These are phyloP conservation scores for Diabrotica balteata DNA, from an alignment of 2,888 invertebrate species.

Conservation along the genomic window DNA sequence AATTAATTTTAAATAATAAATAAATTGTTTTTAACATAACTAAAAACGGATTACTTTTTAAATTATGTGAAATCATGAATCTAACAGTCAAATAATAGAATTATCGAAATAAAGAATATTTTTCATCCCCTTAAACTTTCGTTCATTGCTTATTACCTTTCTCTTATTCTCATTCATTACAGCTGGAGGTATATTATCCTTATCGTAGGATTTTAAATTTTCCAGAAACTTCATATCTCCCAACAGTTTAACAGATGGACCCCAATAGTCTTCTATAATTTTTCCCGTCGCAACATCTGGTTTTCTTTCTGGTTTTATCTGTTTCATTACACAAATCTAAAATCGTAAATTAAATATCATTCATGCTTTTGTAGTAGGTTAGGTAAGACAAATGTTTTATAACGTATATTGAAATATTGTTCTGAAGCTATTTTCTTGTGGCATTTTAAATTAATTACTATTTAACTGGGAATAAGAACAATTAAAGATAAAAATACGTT, in stretches of 20 bases:
- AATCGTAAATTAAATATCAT: constrained; percentile 1
- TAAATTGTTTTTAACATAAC: too few relatives aligned
- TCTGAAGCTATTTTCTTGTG: too few relatives aligned
- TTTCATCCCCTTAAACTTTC: too few relatives aligned
- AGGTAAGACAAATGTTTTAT: too few relatives aligned
- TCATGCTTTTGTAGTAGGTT: too few relatives aligned
- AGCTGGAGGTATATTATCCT: constrained; percentile 85
- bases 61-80: not conserved
- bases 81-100: not conserved
- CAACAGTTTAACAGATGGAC: constrained; percentile 85
- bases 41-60: not conserved
- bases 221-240: constrained; percentile 96
- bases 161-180: constrained; percentile 92
- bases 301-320: constrained; percentile 88
- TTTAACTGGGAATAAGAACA: too few relatives aligned
- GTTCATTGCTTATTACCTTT: constrained; percentile 65
- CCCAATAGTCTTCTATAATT: constrained; percentile 92
- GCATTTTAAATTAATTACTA: too few relatives aligned
- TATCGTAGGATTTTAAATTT: constrained; percentile 86
- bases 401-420: too few relatives aligned
- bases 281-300: constrained; percentile 82
- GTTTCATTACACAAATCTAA: constrained; percentile 86
- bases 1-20: too few relatives aligned
- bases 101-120: constrained; percentile 39
- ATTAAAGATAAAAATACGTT: too few relatives aligned